Base-by-base conservation (phyloP, 2,888 invertebrate genomes). In the Agonopterix subpropinquella region DNA sequence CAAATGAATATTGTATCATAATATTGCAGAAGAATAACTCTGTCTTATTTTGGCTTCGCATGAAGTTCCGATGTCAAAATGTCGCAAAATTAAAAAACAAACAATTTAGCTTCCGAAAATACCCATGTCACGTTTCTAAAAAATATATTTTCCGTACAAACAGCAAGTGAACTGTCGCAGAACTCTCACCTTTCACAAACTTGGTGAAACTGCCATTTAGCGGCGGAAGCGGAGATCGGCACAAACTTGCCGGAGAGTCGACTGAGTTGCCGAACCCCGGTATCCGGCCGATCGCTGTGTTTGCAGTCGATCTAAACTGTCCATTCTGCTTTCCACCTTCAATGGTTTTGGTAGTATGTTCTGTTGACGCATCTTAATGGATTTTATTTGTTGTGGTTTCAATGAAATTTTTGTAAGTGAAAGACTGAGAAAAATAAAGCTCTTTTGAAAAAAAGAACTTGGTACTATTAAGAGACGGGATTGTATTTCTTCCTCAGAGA, bases 171-270 rank as follows among this genome's bases (percentile, higher is more conserved):
- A 58, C 54, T 55, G 52, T 18, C 36, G 41, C 10, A 11, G 37
- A 51, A 55, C 47, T 59, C 53, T 58, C 63, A 62, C 64, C 64
- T 62, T 52, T 47, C 52, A 53, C 58, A 51, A 63, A 62, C 64
- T 63, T 60, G 50, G 65, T 60, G 61, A 62, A 64, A 67, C 69
- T 69, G 67, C 65, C 70, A 65, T 73, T 78, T 73, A 65, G 64
- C 50, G 56, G 48, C 68, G 70, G 70, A 70, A 75, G 47, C 59
- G 65, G 69, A 68, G 65, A 67, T 67, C 65, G 66, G 58, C 51
- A 47, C 62, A 65, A 41, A 70, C 67, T 72, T 69, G 39, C 66
- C 28, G 65, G 58, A 1, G 51, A 48, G 62, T 65, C 3, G 51
- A 48, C 62, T 65, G 71, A 73, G 69, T 74, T 70, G 61, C 63